Base-by-base conservation (phyloP, 2,113 vertebrate genomes). In the Salvelinus fontinalis region DNA sequence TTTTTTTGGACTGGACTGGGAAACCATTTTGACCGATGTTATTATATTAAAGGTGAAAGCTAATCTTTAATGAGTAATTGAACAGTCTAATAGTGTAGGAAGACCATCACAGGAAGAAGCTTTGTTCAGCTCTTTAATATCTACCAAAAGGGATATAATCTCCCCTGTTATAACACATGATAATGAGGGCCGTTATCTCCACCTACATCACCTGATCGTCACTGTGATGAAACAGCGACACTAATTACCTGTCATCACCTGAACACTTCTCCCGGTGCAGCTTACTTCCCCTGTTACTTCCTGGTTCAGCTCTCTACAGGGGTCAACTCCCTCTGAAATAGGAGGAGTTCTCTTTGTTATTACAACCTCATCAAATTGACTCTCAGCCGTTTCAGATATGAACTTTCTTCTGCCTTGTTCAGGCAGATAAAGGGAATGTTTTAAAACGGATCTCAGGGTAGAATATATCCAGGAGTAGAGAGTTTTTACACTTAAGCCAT, bases 171-270 rank as follows among this genome's bases (percentile, higher is more conserved):
- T 77, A 87, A 87, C 75, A 83, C 78, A 88, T 79, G 80, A 82
- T 88, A 87, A 87, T 82, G 78, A 87, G 75, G 71, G 71, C 77
- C 84, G 76, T 78, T 83, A 87, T 88, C 75, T 60, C 66, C 69
- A 72, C 29, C 20, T 39, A 31, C 13, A n/a, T 39, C 22, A 34
- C 6, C 27, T 49, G 68, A 70, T 86, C 80, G 90, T 91, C 79
- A 69, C 65, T 84, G 76, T 79, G 85, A 91, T 89, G 88, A 78
- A 71, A 60, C 72, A 26, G 78, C 69, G 69, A 76, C 85, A 86
- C 89, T 92, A 92, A 93, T 92, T 92, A 88, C 88, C 89, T 92
- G 90, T 92, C 90, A 90, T 89, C 90, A 91, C 87, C 73, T 80
- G 85, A 90, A 92, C 89, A 88, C 89, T 89, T 88, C 65, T n/a